Evolutionary conservation across 2,888 invertebrate species (phyloP).

Genomic region (Scaptomyza cyrtandrae): DNA sequence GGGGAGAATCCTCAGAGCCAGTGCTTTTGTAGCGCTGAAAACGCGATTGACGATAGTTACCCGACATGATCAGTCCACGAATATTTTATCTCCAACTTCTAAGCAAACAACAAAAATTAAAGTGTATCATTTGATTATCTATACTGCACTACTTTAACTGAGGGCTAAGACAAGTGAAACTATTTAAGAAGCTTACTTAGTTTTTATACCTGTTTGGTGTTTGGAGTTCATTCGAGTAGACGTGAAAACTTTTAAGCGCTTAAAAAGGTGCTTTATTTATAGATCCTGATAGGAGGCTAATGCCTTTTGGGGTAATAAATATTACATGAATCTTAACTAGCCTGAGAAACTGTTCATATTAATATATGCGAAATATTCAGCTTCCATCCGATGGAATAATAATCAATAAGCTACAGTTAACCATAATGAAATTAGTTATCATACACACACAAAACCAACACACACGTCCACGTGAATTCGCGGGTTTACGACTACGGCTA

Average conservation of each 20-base stretch:
- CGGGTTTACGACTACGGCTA: constrained; percentile 11
- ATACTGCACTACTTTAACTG: neutral
- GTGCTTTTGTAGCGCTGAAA: neutral
- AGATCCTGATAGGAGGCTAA: neutral
- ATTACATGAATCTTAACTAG: constrained; percentile 54
- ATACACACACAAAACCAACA: neutral
- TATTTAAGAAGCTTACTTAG: neutral
- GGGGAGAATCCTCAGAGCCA: neutral
- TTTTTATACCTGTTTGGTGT: neutral
- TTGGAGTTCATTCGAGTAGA: neutral
- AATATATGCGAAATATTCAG: constrained; percentile 17
- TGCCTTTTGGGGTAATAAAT: constrained; percentile 29
- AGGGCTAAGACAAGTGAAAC: neutral
- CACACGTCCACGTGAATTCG: constrained; percentile 9
- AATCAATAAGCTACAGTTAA: constrained; percentile 69
- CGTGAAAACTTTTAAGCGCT: neutral
- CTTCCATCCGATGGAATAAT: constrained; percentile 19
- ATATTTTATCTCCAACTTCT: neutral
- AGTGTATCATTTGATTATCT: neutral
- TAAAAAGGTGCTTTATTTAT: constrained; percentile 4
- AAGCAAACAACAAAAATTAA: constrained; percentile 4
- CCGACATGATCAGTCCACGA: constrained; percentile 1
- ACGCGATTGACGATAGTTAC: neutral
- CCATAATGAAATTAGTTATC: constrained; percentile 69
- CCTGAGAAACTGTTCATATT: constrained; percentile 3